phyloP scores from a whole-genome alignment of 2,888 invertebrate species.

The Caenorhabditis sinica region DNA sequence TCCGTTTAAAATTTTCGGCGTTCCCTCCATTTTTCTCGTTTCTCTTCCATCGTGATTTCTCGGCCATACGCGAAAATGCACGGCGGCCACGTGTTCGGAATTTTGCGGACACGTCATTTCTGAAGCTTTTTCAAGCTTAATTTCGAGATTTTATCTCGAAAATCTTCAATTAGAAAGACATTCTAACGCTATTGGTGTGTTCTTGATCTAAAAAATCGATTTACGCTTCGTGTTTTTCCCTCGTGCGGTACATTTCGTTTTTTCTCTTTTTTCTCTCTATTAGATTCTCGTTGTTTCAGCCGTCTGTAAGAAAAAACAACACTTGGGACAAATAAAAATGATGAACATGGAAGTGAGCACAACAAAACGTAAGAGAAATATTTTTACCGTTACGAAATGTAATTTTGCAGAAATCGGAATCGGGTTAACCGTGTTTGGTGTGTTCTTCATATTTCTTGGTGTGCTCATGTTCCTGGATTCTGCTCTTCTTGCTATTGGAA shows the following conservation, averaged over 20 bases:
- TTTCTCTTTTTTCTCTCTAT: not conserved
- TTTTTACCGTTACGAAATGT: slow-evolving; percentile 1
- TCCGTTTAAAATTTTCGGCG: not conserved
- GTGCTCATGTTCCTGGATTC: slow-evolving; percentile 95
- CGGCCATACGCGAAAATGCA: slow-evolving; percentile 47
- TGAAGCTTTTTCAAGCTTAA: slow-evolving; percentile 19
- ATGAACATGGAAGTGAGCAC: slow-evolving; percentile 80
- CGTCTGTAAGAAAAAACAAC: not conserved
- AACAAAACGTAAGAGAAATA: slow-evolving; percentile 75
- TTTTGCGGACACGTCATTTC: slow-evolving; percentile 57
- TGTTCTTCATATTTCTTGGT: slow-evolving; percentile 95
- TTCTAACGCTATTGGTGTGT: not conserved
- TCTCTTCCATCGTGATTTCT: slow-evolving; percentile 4
- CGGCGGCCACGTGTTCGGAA: slow-evolving; percentile 48
- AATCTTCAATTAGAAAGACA: not conserved
- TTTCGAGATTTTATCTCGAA: slow-evolving; percentile 8
- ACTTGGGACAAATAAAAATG: slow-evolving; percentile 63
- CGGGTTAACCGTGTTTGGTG: slow-evolving; percentile 96
- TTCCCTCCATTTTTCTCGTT: not conserved
- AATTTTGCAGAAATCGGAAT: slow-evolving; percentile 92
- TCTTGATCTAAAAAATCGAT: not conserved
- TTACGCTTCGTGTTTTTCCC: not conserved
- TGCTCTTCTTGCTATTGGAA: slow-evolving; percentile 98
- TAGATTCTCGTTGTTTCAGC: slow-evolving; percentile 6
- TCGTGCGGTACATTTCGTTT: not conserved